Evolutionary conservation across 2,113 vertebrate genomes (phyloP), one percentile per base, ranked within the genome.

Genomic region (Pelvicachromis taeniatus): DNA sequence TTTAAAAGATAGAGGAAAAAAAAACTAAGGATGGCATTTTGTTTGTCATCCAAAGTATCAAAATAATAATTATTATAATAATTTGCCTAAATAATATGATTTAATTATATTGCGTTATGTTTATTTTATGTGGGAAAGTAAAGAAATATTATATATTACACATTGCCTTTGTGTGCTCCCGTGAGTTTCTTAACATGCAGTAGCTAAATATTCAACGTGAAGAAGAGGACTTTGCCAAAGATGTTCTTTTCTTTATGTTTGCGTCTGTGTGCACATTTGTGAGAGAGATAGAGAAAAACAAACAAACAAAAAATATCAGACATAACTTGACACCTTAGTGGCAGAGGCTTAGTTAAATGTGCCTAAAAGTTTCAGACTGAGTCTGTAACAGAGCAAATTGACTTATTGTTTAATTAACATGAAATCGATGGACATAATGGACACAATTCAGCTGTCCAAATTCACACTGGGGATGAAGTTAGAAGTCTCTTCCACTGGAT

Each of bases 101-200:
- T 91, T 65, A 70, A 93, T 70, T 78, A 85, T 88, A 87, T 87
- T 90, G 90, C 80, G 86, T 48, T 75, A 21, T 4, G 29, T 54
- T 70, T 86, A 14, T 65, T 83, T 78, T 50, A 9, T 68, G 58
- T 7, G 33, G 78, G 61, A 92, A 89, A 88, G 38, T 58, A 63
- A 42, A 88, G 70, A 83, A 86, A 85, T 77, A 82, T 86, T 79
- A 82, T 38, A 61, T 68, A 45, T 58, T 89, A 78, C 33, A 68
- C 88, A 92, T 90, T 88, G 75, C 53, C 65, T 80, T 90, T 86
- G 48, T 33, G 90, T 65, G 77, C 78, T 80, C 75, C 83, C 26
- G 65, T 85, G 42, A 48, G 4, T 14, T 87, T 77, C 80, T 73
- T 81, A 4, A 80, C 35, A 86, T 77, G 55, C 21, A 52, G 59